A percentile compares a stretch with the other conserved stretches of the same genome.
These are phyloP conservation scores for Gallinago undulata DNA, from an alignment of 2,113 vertebrate species.

Conservation along the genomic window DNA sequence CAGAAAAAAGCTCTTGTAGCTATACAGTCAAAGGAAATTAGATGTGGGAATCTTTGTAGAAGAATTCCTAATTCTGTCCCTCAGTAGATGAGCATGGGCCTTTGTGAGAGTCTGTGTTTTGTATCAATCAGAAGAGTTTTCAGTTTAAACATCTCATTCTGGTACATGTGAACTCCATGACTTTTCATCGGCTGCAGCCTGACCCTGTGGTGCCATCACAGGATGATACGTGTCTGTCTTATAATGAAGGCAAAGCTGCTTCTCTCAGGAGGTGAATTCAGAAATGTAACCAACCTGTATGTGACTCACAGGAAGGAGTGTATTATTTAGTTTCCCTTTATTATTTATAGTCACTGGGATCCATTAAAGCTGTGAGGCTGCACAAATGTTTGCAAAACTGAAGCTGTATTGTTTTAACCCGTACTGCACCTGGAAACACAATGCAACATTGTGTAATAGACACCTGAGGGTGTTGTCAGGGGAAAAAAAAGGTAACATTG, in stretches of 20 bases:
- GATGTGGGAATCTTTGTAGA: not conserved
- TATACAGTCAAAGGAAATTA: not conserved
- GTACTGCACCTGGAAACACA: not conserved
- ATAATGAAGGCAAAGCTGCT: not conserved
- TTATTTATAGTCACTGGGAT: not conserved
- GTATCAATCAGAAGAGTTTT: not conserved
- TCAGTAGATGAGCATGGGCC: not conserved
- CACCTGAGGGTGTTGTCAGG: not conserved
- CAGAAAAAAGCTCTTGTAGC: not conserved
- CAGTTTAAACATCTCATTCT: not conserved
- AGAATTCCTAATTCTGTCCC: not conserved
- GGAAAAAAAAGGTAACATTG: not conserved
- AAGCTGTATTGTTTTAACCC: not conserved
- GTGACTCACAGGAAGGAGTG: not conserved
- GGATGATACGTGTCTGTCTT: not conserved
- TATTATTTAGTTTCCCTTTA: conserved; percentile 12
- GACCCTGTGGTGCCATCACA: not conserved
- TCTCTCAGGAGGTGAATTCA: not conserved
- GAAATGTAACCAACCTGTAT: not conserved
- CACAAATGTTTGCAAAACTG: not conserved
- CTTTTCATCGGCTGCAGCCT: not conserved
- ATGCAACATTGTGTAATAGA: not conserved
- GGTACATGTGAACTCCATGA: not conserved
- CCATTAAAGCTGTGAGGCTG: not conserved
- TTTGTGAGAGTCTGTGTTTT: not conserved